Evolutionary conservation across 2,113 vertebrate genomes (phyloP), one percentile per base, ranked within the genome.

Genomic region (Pyxicephalus adspersus): DNA sequence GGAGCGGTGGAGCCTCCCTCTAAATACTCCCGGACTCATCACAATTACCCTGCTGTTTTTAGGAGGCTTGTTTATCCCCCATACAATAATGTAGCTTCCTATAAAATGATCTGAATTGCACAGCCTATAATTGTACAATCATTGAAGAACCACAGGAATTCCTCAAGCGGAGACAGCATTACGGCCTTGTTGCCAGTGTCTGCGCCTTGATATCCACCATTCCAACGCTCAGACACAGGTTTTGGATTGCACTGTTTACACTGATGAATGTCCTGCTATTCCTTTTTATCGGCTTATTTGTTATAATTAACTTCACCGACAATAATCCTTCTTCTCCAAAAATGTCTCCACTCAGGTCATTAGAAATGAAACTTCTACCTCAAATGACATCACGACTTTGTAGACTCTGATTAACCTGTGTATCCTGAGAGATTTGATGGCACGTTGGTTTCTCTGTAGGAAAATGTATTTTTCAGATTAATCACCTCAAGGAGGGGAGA

Each of bases 361-460:
- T 54, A 51, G 68, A 72, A 71, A 71, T 71, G 50, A 71, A 72
- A 72, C 68, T 72, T 54, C 50, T 72, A 70, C 67, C 67, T 52
- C 45, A 70, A 70, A 52, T 52, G 38, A 52, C 23, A 52, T 50
- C 52, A 50, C 20, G 25, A 26, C 67, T 70, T 70, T 28, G 67
- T 23, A 52, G 68, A 18, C 66, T 45, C 28, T 72, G 25, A 72
- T 54, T 72, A 72, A 72, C 68, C 68, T 72, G 19, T 72, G 68
- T 25, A 72, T 72, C 68, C 50, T 54, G 51, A 28, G 68, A 55
- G 50, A 72, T 72, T 72, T 72, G 51, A 51, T 29, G 20, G 51
- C 50, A 11, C 55, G 50, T 55, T 25, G 68, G 28, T 72, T 72
- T 72, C 68, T 72, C 51, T 55, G 68, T 29, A 54, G 19, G 68